Conservation (phyloP, 2,797 vertebrate genomes). For the Phrynocephalus vlangalii region DNA sequence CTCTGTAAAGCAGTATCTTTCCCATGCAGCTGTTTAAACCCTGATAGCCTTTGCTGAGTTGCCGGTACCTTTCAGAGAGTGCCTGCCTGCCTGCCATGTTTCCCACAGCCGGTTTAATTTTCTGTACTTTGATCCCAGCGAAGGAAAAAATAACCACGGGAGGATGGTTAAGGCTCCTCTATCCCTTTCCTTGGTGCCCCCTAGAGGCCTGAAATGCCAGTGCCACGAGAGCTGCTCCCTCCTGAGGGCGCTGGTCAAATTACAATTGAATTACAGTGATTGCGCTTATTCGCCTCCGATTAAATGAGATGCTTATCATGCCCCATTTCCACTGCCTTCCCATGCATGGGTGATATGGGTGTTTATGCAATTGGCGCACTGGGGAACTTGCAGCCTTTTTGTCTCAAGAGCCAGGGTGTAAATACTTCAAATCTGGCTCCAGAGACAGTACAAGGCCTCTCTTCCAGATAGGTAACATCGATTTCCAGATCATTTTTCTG, state of each 20-base stretch:
- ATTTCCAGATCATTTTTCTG: too few relatives aligned
- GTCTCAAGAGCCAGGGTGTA: too few relatives aligned
- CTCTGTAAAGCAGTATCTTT: slow-evolving; percentile 41
- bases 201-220: not conserved
- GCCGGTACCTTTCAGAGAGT: slow-evolving; percentile 2
- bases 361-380: too few relatives aligned
- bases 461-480: too few relatives aligned
- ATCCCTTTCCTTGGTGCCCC: not conserved
- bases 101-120: not conserved
- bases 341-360: too few relatives aligned
- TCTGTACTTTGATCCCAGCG: not conserved
- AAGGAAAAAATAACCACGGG: not conserved
- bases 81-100: slow-evolving; percentile 2
- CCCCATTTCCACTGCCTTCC: too few relatives aligned
- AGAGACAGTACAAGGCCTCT: too few relatives aligned
- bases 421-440: too few relatives aligned
- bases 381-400: too few relatives aligned
- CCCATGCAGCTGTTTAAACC: slow-evolving; percentile 34
- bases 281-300: not conserved
- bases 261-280: not conserved
- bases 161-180: not conserved
- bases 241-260: not conserved
- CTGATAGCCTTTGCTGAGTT: slow-evolving; percentile 24
- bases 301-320: not conserved
- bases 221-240: not conserved